phyloP scores from a whole-genome alignment of 2,797 vertebrate species.

The Setipinna tenuifilis region DNA sequence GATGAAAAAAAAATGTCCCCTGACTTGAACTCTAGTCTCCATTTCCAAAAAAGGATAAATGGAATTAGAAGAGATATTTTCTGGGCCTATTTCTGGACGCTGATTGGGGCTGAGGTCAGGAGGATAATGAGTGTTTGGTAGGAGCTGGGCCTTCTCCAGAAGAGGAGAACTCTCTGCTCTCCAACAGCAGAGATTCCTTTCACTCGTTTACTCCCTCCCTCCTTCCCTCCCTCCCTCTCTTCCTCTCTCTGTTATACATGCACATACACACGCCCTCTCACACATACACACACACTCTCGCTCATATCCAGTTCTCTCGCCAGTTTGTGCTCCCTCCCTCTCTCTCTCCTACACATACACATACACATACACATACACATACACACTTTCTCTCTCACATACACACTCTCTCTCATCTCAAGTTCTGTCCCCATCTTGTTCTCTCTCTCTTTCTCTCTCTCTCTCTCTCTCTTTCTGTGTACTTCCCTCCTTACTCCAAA shows the following conservation, averaged over 20 bases:
- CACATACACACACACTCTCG: no score
- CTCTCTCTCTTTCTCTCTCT: conserved; percentile 16
- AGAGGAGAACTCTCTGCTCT: conserved; percentile 14
- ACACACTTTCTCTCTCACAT: no score
- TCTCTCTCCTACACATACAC: no score
- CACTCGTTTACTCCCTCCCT: no score
- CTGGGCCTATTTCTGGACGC: conserved; percentile 41
- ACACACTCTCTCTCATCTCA: no score
- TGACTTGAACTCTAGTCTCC: conserved; percentile 38
- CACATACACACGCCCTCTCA: no score
- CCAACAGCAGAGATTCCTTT: neutral
- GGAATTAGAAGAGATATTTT: conserved; percentile 35
- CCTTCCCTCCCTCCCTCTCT: neutral
- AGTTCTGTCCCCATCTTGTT: no score
- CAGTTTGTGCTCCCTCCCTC: no score
- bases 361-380: no score
- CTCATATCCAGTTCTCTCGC: no score
- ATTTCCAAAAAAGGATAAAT: conserved; percentile 33
- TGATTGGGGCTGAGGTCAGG: conserved; percentile 40
- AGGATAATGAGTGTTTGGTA: conserved; percentile 42
- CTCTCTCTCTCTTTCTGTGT: neutral
- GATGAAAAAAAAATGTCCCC: conserved; percentile 26
- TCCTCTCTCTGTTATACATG: neutral
- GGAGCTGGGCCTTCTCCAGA: conserved; percentile 20
- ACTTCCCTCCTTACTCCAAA: neutral